A percentile compares a stretch with the other conserved stretches of the same genome.
Conservation (phyloP, 1,140 invertebrate species). For the Halictus rubicundus region DNA sequence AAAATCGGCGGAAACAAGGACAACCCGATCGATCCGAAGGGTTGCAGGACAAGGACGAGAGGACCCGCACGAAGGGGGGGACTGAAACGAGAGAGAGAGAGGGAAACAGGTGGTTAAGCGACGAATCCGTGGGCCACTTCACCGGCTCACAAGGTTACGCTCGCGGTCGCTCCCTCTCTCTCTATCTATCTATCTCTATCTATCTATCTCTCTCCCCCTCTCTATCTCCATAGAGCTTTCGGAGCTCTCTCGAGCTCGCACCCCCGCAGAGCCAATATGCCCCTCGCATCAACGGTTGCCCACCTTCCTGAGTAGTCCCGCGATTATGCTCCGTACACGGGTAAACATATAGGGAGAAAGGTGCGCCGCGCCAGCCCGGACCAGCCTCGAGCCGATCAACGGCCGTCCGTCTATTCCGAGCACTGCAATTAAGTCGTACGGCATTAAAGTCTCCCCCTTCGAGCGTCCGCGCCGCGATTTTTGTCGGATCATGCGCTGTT, state of each 20-base stretch:
- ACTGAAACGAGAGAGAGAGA: neutral
- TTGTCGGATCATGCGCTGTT: neutral
- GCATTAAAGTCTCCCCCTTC: conserved; percentile 53
- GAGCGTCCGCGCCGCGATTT: neutral
- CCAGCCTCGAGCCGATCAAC: conserved; percentile 30
- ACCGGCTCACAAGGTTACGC: conserved; percentile 57
- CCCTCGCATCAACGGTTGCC: conserved; percentile 73
- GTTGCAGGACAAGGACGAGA: neutral
- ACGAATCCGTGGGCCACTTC: conserved; percentile 71
- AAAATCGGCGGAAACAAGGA: conserved; percentile 31
- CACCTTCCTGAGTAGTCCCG: conserved; percentile 77
- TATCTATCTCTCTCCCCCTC: too few species aligned
- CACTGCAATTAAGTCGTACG: conserved; percentile 61
- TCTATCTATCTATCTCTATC: too few species aligned
- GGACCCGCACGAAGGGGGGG: conserved; percentile 36
- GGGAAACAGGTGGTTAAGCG: conserved; percentile 41
- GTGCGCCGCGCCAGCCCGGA: conserved; percentile 33
- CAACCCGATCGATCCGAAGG: neutral
- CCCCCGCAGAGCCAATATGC: conserved; percentile 79
- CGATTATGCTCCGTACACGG: conserved; percentile 56
- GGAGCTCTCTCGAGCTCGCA: conserved; percentile 35
- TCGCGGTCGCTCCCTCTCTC: too few species aligned
- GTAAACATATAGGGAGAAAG: conserved; percentile 44
- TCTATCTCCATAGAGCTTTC: too few species aligned
- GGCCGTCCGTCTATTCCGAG: conserved; percentile 34